A percentile compares a stretch with the other conserved stretches of the same genome.
These are phyloP conservation scores for Agapornis canus DNA, from an alignment of 2,797 vertebrate species.

Conservation along the genomic window DNA sequence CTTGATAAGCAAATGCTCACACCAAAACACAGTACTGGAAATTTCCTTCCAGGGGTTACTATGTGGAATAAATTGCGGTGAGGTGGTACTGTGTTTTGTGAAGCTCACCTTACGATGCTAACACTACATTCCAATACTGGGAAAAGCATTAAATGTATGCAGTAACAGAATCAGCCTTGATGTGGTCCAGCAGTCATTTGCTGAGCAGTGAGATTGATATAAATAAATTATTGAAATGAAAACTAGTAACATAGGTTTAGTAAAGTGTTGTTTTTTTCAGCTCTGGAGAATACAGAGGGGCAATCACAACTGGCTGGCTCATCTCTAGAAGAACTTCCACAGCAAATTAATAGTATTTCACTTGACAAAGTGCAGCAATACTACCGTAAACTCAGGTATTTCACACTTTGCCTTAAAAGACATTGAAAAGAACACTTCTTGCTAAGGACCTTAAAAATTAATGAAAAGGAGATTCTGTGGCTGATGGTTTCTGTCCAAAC, in stretches of 20 bases:
- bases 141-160: background rate
- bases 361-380: slow-evolving; percentile 96
- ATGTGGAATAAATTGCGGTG: background rate
- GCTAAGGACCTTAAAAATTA: background rate
- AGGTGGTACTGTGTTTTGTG: background rate
- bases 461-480: background rate
- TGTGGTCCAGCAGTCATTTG: background rate
- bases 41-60: background rate
- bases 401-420: background rate
- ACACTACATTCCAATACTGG: background rate
- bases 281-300: slow-evolving; percentile 87
- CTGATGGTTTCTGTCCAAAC: background rate
- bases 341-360: slow-evolving; percentile 90
- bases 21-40: background rate
- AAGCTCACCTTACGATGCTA: background rate
- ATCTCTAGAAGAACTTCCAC: slow-evolving; percentile 88
- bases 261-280: slow-evolving; percentile 73
- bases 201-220: background rate
- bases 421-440: background rate
- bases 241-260: background rate
- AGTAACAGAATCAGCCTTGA: background rate
- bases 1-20: background rate
- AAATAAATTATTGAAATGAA: background rate
- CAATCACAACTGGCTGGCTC: slow-evolving; percentile 71
- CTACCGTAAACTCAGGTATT: slow-evolving; percentile 96